Conservation (phyloP, 2,797 vertebrate species). For the Parotocinclus haroldoi region DNA sequence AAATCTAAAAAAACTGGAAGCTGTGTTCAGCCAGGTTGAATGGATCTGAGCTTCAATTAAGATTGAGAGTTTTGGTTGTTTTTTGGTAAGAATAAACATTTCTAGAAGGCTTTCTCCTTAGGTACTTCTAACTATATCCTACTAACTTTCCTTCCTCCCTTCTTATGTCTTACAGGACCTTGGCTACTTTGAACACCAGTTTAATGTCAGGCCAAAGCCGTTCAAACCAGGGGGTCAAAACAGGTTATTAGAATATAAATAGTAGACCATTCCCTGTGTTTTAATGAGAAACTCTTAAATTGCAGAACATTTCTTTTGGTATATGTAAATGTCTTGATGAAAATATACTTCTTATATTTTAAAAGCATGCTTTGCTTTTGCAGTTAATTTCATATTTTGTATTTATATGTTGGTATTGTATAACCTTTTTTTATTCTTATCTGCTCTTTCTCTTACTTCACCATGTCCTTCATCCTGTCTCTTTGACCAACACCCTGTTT, state of each 20-base stretch:
- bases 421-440: constrained; percentile 40
- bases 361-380: background rate
- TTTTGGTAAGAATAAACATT: too few species aligned
- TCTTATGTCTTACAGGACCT: constrained; percentile 76
- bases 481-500: constrained; percentile 32
- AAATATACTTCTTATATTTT: too few species aligned
- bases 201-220: constrained; percentile 81
- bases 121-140: constrained; percentile 24
- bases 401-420: background rate
- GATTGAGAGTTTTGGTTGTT: too few species aligned
- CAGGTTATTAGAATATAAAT: constrained; percentile 48
- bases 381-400: background rate
- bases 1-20: too few species aligned
- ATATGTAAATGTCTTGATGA: too few species aligned
- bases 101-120: constrained; percentile 25
- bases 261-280: constrained; percentile 21
- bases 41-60: too few species aligned
- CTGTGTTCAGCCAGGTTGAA: too few species aligned
- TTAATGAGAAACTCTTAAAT: background rate
- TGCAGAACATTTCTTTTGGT: background rate
- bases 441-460: constrained; percentile 31
- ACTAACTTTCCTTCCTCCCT: constrained; percentile 53
- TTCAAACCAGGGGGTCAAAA: constrained; percentile 47
- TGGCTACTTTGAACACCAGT: constrained; percentile 91
- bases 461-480: constrained; percentile 36